A percentile compares a stretch with the other conserved stretches of the same genome.
Conservation (phyloP, 35 echinoderm and acorn worm species). For the Ophiothrix spiculata region DNA sequence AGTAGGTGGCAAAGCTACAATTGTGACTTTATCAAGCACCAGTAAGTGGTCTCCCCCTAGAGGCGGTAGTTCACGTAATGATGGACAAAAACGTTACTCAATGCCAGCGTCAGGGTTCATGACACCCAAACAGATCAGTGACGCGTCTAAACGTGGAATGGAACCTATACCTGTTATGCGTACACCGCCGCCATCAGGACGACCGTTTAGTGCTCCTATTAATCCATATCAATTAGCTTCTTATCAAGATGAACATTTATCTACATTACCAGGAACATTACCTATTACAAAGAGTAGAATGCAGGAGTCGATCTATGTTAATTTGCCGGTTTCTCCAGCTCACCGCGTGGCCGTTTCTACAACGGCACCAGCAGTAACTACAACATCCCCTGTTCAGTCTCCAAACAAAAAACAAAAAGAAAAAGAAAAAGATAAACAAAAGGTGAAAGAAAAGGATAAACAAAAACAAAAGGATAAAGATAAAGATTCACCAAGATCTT, state of each 20-base stretch:
- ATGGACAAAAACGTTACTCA: neutral
- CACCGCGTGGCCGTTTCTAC: neutral
- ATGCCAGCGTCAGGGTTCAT: neutral
- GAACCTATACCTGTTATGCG: neutral
- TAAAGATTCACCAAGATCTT: neutral
- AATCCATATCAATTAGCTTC: neutral
- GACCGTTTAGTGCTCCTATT: neutral
- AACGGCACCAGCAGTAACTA: neutral
- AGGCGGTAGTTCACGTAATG: neutral
- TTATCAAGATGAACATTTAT: neutral
- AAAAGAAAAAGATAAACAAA: no score
- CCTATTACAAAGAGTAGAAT: neutral
- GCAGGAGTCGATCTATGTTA: neutral
- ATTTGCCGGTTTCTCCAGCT: neutral
- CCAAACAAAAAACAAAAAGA: conserved; percentile 7
- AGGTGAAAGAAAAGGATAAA: no score
- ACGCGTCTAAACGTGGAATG: neutral
- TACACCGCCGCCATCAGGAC: neutral
- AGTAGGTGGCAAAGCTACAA: neutral
- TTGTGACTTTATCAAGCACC: neutral
- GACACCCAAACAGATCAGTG: neutral
- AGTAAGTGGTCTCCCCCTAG: neutral
- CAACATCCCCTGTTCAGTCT: neutral
- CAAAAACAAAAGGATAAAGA: no score
- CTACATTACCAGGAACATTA: neutral